Evolutionary conservation across 64 coral and sea anemone genomes (phyloP).

Genomic region (Acropora tenuis): DNA sequence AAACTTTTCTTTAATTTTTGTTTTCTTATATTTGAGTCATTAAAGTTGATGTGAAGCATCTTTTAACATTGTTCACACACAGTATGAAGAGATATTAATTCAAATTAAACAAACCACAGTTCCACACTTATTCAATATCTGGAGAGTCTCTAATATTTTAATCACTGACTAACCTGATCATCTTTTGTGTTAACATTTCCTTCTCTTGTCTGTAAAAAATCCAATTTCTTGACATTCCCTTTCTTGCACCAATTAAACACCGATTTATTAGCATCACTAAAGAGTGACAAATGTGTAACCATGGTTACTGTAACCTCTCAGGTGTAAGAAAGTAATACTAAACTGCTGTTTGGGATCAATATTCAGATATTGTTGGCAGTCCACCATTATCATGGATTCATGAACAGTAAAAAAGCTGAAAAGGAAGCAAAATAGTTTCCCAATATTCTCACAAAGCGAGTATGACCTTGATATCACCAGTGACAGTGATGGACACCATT

Average conservation of each 20-base stretch:
- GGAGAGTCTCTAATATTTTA: not conserved
- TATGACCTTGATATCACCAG: too few species aligned
- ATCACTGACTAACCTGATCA: conserved; percentile 73
- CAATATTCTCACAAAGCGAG: too few species aligned
- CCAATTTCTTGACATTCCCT: conserved; percentile 92
- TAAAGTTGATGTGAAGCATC: not conserved
- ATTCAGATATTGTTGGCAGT: too few species aligned
- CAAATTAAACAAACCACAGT: not conserved
- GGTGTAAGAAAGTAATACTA: too few species aligned
- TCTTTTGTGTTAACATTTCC: conserved; percentile 76
- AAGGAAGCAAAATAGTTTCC: too few species aligned
- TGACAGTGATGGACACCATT: too few species aligned
- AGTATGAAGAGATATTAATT: not conserved
- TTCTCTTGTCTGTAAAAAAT: conserved; percentile 44
- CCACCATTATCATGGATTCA: too few species aligned
- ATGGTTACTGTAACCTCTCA: too few species aligned
- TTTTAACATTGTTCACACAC: not conserved
- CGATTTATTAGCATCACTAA: conserved; percentile 88
- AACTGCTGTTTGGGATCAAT: too few species aligned
- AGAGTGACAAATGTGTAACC: not conserved
- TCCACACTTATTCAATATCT: not conserved
- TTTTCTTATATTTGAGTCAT: too few species aligned
- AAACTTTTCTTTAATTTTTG: too few species aligned
- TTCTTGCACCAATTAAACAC: conserved; percentile 99
- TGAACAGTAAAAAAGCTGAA: too few species aligned